Conservation (phyloP, 2,888 invertebrate genomes). For the Orchesellides sinensis region DNA sequence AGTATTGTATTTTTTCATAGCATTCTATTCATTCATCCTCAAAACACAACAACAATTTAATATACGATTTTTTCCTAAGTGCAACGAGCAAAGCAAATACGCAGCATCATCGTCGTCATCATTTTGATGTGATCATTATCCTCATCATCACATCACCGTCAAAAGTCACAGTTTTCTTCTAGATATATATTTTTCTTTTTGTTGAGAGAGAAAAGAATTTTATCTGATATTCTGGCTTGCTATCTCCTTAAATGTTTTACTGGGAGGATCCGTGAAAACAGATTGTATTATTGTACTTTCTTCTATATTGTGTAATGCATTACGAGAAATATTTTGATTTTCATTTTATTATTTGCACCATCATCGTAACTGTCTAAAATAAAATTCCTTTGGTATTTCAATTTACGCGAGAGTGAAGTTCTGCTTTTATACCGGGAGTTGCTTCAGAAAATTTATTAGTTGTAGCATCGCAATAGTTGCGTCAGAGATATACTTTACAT, state of each 20-base stretch:
- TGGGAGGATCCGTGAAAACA: slow-evolving; percentile 8
- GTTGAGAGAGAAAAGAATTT: no score
- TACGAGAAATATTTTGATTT: slow-evolving; percentile 16
- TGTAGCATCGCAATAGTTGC: no score
- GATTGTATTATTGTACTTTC: neutral
- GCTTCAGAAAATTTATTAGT: no score
- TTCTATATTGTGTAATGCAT: neutral
- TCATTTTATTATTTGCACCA: slow-evolving; percentile 24
- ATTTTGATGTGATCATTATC: slow-evolving; percentile 2
- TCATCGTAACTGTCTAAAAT: slow-evolving; percentile 23
- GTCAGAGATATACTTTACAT: no score
- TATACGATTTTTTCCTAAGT: slow-evolving; percentile 18
- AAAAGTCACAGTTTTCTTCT: neutral
- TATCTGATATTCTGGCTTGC: no score
- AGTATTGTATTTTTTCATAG: slow-evolving; percentile 17
- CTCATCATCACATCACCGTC: neutral
- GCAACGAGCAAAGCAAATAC: slow-evolving; percentile 4
- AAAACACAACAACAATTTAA: slow-evolving; percentile 1
- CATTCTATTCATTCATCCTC: slow-evolving; percentile 19
- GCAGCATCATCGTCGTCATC: slow-evolving; percentile 36
- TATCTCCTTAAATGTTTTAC: no score
- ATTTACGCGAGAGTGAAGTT: slow-evolving; percentile 37
- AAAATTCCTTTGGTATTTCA: slow-evolving; percentile 34
- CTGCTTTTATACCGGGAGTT: no score
- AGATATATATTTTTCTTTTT: neutral